A percentile compares a stretch with the other conserved stretches of the same genome.
These are phyloP conservation scores for Barypeithes pellucidus DNA, from an alignment of 2,888 invertebrate species.

Conservation along the genomic window DNA sequence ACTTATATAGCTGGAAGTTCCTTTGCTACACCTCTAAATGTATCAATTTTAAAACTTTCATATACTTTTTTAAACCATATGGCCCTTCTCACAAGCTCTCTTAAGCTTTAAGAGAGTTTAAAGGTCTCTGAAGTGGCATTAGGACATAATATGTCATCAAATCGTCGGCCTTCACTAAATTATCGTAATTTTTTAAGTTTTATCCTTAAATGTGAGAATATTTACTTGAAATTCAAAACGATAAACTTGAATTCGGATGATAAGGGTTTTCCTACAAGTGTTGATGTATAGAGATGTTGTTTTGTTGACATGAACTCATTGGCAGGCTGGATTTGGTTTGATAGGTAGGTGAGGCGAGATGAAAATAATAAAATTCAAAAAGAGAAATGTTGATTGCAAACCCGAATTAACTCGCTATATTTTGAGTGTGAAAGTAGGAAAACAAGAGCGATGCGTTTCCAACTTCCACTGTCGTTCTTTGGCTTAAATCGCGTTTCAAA, in stretches of 20 bases:
- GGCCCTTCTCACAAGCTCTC: constrained; percentile 27
- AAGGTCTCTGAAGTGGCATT: constrained; percentile 43
- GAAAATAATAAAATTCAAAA: too few species aligned
- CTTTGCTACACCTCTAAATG: not conserved
- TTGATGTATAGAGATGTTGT: constrained; percentile 16
- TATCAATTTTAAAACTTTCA: not conserved
- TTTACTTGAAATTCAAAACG: constrained; percentile 5
- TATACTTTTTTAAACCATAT: constrained; percentile 12
- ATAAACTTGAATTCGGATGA: not conserved
- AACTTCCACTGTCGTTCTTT: too few species aligned
- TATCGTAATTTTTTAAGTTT: constrained; percentile 18
- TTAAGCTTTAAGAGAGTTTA: constrained; percentile 31
- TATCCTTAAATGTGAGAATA: constrained; percentile 27
- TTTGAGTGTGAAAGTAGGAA: too few species aligned
- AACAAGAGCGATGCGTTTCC: too few species aligned
- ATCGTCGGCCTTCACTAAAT: constrained; percentile 52
- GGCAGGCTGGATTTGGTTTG: too few species aligned
- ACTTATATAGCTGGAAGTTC: too few species aligned
- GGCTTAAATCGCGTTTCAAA: too few species aligned
- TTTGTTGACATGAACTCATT: not conserved
- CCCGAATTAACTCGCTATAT: too few species aligned
- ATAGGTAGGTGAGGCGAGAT: too few species aligned
- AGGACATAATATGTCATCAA: constrained; percentile 56
- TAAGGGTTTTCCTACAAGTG: constrained; percentile 7
- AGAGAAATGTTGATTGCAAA: too few species aligned